Evolutionary conservation across 2,113 vertebrate genomes (phyloP).

Genomic region (Globicephala melas): DNA sequence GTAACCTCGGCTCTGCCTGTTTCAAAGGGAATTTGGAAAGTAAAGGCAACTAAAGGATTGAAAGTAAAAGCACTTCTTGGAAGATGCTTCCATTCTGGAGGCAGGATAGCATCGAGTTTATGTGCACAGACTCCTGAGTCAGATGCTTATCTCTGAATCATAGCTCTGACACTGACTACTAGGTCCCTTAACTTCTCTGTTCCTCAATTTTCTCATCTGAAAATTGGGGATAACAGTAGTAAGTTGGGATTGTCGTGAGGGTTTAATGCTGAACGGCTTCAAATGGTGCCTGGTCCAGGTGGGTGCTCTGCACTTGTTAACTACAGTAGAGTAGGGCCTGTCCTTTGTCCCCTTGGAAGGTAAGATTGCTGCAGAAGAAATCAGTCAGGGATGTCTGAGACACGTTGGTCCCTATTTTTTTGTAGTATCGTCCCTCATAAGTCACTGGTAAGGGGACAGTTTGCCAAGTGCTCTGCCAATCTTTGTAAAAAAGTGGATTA

Average conservation of each 20-base stretch:
- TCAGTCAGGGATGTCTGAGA: neutral
- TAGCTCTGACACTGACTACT: neutral
- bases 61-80: neutral
- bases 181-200: neutral
- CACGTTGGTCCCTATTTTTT: neutral
- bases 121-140: neutral
- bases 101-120: neutral
- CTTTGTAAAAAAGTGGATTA: neutral
- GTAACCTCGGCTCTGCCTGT: neutral
- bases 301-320: neutral
- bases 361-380: neutral
- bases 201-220: neutral
- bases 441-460: neutral
- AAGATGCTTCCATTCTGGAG: neutral
- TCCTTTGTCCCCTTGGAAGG: neutral
- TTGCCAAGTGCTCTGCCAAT: neutral
- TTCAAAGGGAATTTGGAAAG: neutral
- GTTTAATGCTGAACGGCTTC: neutral
- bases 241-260: neutral
- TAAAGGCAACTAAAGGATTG: neutral
- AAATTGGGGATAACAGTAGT: neutral
- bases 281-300: neutral
- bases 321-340: neutral
- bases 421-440: neutral
- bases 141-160: neutral